Percentiles rank a stretch among this genome's conserved stretches.
These are phyloP conservation scores for Leucoraja ocellata DNA, from an alignment of 2,797 vertebrate genomes.

Conservation along the genomic window DNA sequence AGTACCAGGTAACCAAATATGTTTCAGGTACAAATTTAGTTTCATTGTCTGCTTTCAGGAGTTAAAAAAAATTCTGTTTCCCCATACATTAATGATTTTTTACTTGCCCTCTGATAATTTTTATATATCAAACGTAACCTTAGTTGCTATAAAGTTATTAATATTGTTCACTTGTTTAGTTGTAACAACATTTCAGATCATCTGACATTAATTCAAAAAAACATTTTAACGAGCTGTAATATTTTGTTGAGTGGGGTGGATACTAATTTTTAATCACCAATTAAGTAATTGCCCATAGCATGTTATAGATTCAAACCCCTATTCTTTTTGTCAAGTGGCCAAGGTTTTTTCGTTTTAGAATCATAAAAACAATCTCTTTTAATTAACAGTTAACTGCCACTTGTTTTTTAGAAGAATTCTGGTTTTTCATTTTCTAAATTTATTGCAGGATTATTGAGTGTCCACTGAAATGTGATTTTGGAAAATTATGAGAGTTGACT, in stretches of 20 bases:
- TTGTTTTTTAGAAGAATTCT: conserved; percentile 7
- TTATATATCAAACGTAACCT: background rate
- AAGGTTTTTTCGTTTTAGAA: background rate
- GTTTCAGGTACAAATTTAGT: background rate
- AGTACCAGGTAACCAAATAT: background rate
- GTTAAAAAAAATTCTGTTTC: background rate
- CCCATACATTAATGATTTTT: background rate
- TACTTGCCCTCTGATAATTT: background rate
- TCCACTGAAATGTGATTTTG: conserved; percentile 6
- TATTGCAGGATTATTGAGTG: background rate
- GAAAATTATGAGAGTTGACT: conserved; percentile 20
- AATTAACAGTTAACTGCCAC: background rate
- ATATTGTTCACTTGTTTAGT: background rate
- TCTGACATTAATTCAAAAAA: background rate
- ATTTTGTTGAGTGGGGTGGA: background rate
- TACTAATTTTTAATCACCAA: background rate
- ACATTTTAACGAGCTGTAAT: background rate
- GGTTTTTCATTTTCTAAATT: background rate
- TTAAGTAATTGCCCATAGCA: background rate
- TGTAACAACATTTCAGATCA: background rate
- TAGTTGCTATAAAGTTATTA: background rate
- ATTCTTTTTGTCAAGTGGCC: background rate
- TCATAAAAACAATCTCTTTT: background rate
- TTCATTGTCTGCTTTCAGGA: background rate
- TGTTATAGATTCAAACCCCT: background rate